Evolutionary conservation across 2,888 invertebrate genomes (phyloP), one percentile per base, ranked within the genome.

Genomic region (Dilophus febrilis): DNA sequence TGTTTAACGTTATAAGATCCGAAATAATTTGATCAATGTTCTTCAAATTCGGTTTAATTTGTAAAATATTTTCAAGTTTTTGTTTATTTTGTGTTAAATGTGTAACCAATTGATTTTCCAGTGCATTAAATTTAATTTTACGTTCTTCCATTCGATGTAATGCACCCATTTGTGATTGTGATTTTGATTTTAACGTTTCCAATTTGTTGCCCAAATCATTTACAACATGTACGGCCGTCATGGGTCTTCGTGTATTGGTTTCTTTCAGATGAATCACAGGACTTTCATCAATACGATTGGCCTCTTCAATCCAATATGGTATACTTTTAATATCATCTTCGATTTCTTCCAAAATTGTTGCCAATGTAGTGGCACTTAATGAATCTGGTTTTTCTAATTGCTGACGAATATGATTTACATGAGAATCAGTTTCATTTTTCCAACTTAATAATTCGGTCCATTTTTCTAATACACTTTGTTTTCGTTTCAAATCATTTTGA

Each of bases 401-500:
- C 51, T 84, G 82, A 51, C 84, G 80, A 44, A 83, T 71, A 49
- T 87, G 84, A 37, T 75, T 74, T 34, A 88, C 59, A 54, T 83
- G 85, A 48, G 81, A 81, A 46, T 74, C 74, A 1, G 79, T 75
- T 47, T 86, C 85, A 39, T 78, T 75, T 48, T 81, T 77, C 81
- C 85, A 86, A 49, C 76, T 79, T 8, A 85, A 59, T 19, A 90
- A 67, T 50, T 86, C 85, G 0, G 74, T 74, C 86, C 90, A 87
- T 52, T 81, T 82, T 53, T 85, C 80, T 19, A 88, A 57, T 4
- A 77, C 70, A 1, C 66, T 66, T 55, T 81, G 83, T 58, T 83
- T 84, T 49, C 77, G 72, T 49, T 74, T 70, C 47, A 88, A 68
- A 48, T 76, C 74, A 30, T 72, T 73, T 53, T 83, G 82, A 29